Evolutionary conservation across 2,797 vertebrate species (phyloP).

Genomic region (Champsocephalus esox): DNA sequence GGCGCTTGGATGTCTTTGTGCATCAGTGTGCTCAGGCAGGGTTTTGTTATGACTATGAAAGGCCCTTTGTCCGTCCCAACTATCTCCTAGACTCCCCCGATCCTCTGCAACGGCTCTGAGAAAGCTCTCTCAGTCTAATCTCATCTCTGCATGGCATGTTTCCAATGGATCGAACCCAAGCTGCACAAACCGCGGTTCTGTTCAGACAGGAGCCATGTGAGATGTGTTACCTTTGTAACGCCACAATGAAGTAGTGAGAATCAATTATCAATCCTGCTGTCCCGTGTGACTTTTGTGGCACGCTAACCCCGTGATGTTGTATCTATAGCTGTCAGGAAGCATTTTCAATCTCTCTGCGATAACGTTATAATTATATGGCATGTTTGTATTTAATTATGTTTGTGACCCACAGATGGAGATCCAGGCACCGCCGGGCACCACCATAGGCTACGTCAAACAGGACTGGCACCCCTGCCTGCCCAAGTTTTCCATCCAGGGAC

Average conservation of each 20-base stretch:
- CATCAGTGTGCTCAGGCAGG: slow-evolving; percentile 10
- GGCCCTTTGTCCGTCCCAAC: slow-evolving; percentile 55
- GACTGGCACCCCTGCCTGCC: slow-evolving; percentile 92
- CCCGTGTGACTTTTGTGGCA: background rate
- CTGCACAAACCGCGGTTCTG: slow-evolving; percentile 26
- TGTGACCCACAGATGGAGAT: slow-evolving; percentile 87
- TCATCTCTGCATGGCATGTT: slow-evolving; percentile 9
- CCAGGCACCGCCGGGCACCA: slow-evolving; percentile 90
- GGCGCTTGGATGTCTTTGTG: slow-evolving; percentile 24
- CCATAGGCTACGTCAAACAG: slow-evolving; percentile 89
- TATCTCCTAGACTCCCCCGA: slow-evolving; percentile 35
- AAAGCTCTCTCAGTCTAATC: slow-evolving; percentile 40
- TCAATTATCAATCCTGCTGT: slow-evolving; percentile 34
- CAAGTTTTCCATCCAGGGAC: slow-evolving; percentile 88
- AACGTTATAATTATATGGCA: slow-evolving; percentile 2
- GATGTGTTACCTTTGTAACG: slow-evolving; percentile 55
- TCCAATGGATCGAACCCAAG: slow-evolving; percentile 5
- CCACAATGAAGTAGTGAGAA: slow-evolving; percentile 37
- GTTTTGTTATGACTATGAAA: slow-evolving; percentile 53
- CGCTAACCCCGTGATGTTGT: slow-evolving; percentile 24
- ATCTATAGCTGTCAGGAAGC: slow-evolving; percentile 35
- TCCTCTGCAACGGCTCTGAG: slow-evolving; percentile 34
- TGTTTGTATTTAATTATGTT: background rate
- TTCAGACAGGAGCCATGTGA: slow-evolving; percentile 65
- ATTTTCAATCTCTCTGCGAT: background rate